phyloP scores from a whole-genome alignment of 2,113 vertebrate species.

The Hoplias malabaricus region DNA sequence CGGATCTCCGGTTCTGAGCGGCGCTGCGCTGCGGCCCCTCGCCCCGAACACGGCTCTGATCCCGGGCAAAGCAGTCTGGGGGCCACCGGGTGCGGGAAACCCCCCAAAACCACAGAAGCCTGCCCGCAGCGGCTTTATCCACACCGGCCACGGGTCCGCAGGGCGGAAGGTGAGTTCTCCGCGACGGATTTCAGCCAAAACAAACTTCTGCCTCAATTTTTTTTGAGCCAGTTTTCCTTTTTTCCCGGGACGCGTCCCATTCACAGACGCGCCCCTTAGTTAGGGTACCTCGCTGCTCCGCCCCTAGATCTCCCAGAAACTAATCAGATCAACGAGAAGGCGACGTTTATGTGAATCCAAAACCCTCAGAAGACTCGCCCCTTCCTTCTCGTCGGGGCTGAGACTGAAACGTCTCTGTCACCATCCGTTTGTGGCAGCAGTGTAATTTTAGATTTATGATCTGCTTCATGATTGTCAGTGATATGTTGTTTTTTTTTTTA shows the following conservation, averaged over 20 bases:
- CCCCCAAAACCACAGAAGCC: conserved; percentile 29
- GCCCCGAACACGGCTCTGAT: conserved; percentile 69
- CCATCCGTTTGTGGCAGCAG: too few relatives aligned
- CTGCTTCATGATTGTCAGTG: too few relatives aligned
- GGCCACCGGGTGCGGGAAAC: conserved; percentile 71
- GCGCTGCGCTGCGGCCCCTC: conserved; percentile 59
- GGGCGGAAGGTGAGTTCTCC: conserved; percentile 71
- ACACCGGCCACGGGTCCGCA: too few relatives aligned
- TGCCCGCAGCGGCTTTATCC: neutral
- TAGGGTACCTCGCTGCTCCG: neutral
- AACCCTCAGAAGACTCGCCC: too few relatives aligned
- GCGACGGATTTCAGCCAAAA: neutral
- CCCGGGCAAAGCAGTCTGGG: conserved; percentile 75
- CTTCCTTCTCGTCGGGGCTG: too few relatives aligned
- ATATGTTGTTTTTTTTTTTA: too few relatives aligned
- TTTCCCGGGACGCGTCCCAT: neutral
- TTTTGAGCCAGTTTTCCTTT: neutral
- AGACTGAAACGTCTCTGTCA: too few relatives aligned
- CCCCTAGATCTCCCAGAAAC: too few relatives aligned
- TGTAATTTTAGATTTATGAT: too few relatives aligned
- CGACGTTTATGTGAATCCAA: neutral
- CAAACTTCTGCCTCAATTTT: conserved; percentile 19
- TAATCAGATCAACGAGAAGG: neutral
- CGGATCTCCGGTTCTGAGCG: conserved; percentile 17
- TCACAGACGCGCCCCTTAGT: neutral